These are phyloP conservation scores for Amphiprion percula DNA, from an alignment of 2,113 vertebrate species.

Conservation along the genomic window DNA sequence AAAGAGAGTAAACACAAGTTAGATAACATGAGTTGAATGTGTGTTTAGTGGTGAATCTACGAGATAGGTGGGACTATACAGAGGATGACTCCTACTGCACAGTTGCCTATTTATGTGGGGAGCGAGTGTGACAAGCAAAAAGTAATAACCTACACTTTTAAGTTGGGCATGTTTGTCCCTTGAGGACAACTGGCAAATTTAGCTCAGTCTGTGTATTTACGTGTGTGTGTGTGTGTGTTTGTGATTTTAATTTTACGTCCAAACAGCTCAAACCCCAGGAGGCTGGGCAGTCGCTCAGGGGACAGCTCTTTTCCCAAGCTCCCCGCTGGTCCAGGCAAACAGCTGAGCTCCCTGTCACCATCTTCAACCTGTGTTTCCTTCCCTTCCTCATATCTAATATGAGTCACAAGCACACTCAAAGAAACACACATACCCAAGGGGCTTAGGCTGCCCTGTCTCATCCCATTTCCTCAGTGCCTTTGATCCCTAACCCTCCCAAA, in stretches of 20 bases:
- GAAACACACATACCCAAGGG: constrained; percentile 72
- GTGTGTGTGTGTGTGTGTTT: constrained; percentile 13
- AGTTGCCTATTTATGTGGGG: background rate
- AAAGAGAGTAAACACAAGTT: background rate
- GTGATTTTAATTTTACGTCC: constrained; percentile 46
- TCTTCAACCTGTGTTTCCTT: constrained; percentile 72
- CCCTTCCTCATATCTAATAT: constrained; percentile 65
- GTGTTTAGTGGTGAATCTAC: background rate
- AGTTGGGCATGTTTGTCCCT: constrained; percentile 25
- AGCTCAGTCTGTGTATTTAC: constrained; percentile 16
- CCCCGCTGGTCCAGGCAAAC: constrained; percentile 69
- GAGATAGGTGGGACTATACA: background rate
- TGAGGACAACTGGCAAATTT: constrained; percentile 34
- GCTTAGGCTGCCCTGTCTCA: constrained; percentile 74
- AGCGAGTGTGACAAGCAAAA: constrained; percentile 12
- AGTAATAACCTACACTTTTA: constrained; percentile 26
- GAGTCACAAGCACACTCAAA: constrained; percentile 66
- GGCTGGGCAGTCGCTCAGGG: constrained; percentile 55
- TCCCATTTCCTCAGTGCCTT: constrained; percentile 75
- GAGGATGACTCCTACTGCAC: background rate
- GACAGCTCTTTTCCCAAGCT: constrained; percentile 40
- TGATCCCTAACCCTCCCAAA: constrained; percentile 72
- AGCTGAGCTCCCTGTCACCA: constrained; percentile 72
- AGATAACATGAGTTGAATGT: background rate
- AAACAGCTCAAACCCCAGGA: constrained; percentile 64